Evolutionary conservation across 2,113 vertebrate species (phyloP).

Genomic region (Callorhinus ursinus): DNA sequence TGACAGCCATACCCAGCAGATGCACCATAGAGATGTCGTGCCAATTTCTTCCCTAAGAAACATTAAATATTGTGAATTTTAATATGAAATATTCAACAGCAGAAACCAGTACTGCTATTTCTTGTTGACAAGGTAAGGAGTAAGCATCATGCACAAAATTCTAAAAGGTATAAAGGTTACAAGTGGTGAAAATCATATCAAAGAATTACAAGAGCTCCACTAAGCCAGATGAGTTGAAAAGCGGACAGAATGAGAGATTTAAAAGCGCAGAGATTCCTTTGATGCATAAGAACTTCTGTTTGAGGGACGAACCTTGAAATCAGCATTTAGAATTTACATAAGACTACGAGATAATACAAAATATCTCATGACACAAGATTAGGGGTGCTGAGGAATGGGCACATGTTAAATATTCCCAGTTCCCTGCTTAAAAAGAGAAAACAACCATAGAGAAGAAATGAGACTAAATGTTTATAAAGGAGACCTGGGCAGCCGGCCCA

Average conservation of each 20-base stretch:
- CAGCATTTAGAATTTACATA: slow-evolving; percentile 52
- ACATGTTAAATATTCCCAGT: neutral
- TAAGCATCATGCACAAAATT: slow-evolving; percentile 48
- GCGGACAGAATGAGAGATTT: slow-evolving; percentile 23
- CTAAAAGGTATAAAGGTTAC: slow-evolving; percentile 57
- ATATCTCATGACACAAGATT: neutral
- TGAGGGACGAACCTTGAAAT: slow-evolving; percentile 49
- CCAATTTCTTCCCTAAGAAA: slow-evolving; percentile 68
- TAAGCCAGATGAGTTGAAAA: slow-evolving; percentile 46
- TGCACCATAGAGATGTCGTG: slow-evolving; percentile 65
- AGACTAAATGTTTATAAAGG: neutral
- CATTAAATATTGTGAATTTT: slow-evolving; percentile 78
- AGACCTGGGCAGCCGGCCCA: neutral
- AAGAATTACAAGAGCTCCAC: slow-evolving; percentile 42
- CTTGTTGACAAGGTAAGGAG: slow-evolving; percentile 55
- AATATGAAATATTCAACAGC: slow-evolving; percentile 51
- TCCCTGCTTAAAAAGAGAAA: slow-evolving; percentile 21
- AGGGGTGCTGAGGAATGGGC: neutral
- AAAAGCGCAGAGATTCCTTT: slow-evolving; percentile 26
- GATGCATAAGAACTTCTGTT: slow-evolving; percentile 31
- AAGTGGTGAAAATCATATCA: slow-evolving; percentile 38
- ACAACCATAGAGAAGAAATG: neutral
- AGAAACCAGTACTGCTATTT: slow-evolving; percentile 54
- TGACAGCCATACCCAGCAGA: slow-evolving; percentile 74
- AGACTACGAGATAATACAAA: slow-evolving; percentile 37